Percentiles rank a stretch among this genome's conserved stretches.
Evolutionary conservation across 2,113 vertebrate species (phyloP).

Genomic region (Cyanistes caeruleus): DNA sequence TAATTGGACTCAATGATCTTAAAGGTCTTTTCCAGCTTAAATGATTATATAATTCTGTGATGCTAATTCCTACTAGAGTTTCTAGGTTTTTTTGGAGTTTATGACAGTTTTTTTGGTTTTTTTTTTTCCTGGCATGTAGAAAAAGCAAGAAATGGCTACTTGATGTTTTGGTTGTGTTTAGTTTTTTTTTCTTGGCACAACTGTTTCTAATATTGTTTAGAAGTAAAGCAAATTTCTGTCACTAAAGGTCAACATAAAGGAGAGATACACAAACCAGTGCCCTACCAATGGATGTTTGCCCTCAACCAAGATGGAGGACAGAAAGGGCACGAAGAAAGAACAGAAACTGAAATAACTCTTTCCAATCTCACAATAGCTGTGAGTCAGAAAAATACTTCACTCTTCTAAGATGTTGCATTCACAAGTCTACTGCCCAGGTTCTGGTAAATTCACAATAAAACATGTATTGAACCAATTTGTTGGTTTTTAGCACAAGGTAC

Average conservation of each 20-base stretch:
- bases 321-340: neutral
- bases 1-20: neutral
- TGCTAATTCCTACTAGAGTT: neutral
- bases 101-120: neutral
- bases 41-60: neutral
- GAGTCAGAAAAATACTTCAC: neutral
- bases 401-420: neutral
- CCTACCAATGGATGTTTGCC: neutral
- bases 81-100: neutral
- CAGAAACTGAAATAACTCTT: neutral
- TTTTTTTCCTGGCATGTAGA: neutral
- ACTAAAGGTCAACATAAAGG: neutral
- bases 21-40: neutral
- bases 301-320: neutral
- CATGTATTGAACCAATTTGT: neutral
- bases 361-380: neutral
- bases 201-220: neutral
- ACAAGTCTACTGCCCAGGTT: neutral
- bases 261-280: neutral
- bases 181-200: neutral
- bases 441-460: neutral
- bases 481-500: neutral
- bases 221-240: neutral
- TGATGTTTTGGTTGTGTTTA: neutral
- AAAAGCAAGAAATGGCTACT: neutral